These are phyloP conservation scores for Salmo trutta DNA, from an alignment of 2,797 vertebrate genomes.

Conservation along the genomic window DNA sequence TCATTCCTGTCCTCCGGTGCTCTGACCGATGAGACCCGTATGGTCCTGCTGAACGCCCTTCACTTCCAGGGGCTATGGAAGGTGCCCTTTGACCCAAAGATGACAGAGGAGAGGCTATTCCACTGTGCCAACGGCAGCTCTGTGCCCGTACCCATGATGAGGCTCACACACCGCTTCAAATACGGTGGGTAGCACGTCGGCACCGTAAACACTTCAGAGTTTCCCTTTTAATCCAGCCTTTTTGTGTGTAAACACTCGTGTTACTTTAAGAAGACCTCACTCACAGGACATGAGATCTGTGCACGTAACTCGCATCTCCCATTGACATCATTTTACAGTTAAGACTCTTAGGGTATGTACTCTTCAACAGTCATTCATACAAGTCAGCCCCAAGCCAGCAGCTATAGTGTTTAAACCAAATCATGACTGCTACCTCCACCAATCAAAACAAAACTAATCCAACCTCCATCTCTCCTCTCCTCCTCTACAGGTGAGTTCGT, in stretches of 20 bases:
- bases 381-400: neutral
- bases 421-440: neutral
- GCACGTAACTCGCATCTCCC: neutral
- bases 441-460: neutral
- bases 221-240: neutral
- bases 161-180: conserved; percentile 77
- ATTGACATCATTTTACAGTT: neutral
- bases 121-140: conserved; percentile 79
- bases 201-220: too few species aligned
- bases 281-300: neutral
- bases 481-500: conserved; percentile 81
- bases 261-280: neutral
- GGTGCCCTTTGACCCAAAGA: conserved; percentile 76
- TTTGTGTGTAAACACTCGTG: neutral
- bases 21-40: conserved; percentile 75
- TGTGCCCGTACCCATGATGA: conserved; percentile 85
- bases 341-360: neutral
- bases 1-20: conserved; percentile 74
- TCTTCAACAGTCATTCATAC: neutral
- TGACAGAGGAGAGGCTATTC: conserved; percentile 81
- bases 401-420: neutral
- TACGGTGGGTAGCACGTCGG: conserved; percentile 72
- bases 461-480: neutral
- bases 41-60: conserved; percentile 84
- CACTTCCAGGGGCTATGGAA: conserved; percentile 86